These are phyloP conservation scores for Lysandra coridon DNA, from an alignment of 2,888 invertebrate genomes.

Conservation along the genomic window DNA sequence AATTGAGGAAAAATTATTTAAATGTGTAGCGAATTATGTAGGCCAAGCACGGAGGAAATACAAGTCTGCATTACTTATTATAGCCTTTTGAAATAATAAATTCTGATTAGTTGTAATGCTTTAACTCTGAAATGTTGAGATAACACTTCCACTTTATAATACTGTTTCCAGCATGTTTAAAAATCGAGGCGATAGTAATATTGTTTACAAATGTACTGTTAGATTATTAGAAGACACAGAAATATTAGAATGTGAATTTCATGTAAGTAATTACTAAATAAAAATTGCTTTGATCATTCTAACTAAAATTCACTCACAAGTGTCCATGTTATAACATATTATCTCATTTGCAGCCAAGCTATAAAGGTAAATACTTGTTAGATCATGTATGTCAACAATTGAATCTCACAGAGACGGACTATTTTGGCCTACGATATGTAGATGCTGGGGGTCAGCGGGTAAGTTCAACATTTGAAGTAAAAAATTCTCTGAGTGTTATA, in stretches of 20 bases:
- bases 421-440: constrained; percentile 95
- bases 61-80: not conserved
- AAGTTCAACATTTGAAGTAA: constrained; percentile 29
- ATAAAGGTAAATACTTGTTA: constrained; percentile 93
- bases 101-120: not conserved
- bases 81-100: not conserved
- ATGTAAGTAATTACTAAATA: constrained; percentile 64
- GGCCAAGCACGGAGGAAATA: not conserved
- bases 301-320: not conserved
- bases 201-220: constrained; percentile 92
- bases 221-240: constrained; percentile 94
- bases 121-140: constrained; percentile 27
- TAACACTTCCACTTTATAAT: constrained; percentile 29
- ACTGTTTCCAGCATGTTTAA: constrained; percentile 71
- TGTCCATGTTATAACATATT: not conserved
- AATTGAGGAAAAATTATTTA: not conserved
- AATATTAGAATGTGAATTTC: constrained; percentile 95
- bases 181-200: constrained; percentile 89
- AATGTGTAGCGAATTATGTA: not conserved
- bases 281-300: constrained; percentile 17
- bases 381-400: constrained; percentile 95
- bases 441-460: constrained; percentile 94
- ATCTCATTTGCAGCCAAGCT: constrained; percentile 85
- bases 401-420: constrained; percentile 95
- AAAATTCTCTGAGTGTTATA: not conserved